Evolutionary conservation across 2,113 vertebrate genomes (phyloP).

Genomic region (Corythaixoides concolor): DNA sequence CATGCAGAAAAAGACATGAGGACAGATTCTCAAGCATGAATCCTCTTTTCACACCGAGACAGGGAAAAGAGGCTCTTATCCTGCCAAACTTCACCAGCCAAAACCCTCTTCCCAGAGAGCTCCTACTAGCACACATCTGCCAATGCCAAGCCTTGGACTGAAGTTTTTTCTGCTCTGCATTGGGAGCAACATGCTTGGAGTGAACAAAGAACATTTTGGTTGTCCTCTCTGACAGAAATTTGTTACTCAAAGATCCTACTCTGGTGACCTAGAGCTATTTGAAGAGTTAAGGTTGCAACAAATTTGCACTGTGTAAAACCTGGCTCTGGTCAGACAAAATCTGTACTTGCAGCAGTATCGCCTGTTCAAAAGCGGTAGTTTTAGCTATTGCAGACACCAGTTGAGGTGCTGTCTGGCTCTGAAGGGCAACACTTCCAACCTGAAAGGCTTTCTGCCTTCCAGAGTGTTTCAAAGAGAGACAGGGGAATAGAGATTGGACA

Average conservation of each 20-base stretch:
- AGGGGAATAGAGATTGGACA: not conserved
- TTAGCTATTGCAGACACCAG: not conserved
- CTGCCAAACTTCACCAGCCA: conserved; percentile 19
- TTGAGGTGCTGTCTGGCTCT: not conserved
- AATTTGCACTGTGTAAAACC: not conserved
- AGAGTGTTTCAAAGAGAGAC: conserved; percentile 12
- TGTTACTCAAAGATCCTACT: not conserved
- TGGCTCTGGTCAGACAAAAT: not conserved
- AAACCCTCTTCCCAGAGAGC: not conserved
- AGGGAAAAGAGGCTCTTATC: not conserved
- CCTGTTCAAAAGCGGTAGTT: not conserved
- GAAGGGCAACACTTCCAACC: not conserved
- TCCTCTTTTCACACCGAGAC: conserved; percentile 17
- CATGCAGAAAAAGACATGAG: not conserved
- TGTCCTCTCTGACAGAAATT: not conserved
- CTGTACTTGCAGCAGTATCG: not conserved
- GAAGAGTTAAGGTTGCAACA: not conserved
- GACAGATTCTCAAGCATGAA: not conserved
- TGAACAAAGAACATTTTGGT: not conserved
- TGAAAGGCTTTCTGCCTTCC: not conserved
- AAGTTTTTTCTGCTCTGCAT: not conserved
- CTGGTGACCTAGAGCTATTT: not conserved
- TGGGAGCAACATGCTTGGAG: not conserved
- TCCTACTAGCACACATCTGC: not conserved
- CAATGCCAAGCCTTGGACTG: not conserved